Conservation (phyloP, 2,888 invertebrate genomes). For the Melipona beecheii region DNA sequence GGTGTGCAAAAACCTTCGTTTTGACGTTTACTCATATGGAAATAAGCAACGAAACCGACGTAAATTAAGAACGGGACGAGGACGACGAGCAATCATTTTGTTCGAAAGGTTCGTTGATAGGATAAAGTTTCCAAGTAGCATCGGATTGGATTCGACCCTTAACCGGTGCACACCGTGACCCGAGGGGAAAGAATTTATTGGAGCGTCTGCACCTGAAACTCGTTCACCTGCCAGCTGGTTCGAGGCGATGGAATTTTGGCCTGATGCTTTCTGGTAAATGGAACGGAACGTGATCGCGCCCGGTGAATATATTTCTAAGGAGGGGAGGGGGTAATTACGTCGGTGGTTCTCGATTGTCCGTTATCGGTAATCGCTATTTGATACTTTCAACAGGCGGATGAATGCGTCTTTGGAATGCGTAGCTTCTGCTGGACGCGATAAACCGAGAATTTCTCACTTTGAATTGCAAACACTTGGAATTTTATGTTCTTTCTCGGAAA, state of each 20-base stretch:
- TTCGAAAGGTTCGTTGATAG: not conserved
- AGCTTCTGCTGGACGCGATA: not conserved
- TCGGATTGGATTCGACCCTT: constrained; percentile 34
- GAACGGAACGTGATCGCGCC: constrained; percentile 30
- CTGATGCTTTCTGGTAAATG: constrained; percentile 32
- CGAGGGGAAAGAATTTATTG: constrained; percentile 54
- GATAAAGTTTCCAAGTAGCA: not conserved
- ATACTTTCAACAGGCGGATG: not conserved
- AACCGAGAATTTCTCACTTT: not conserved
- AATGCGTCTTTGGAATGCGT: not conserved
- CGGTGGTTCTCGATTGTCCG: constrained; percentile 14
- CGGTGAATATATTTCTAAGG: not conserved
- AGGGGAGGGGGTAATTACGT: constrained; percentile 23
- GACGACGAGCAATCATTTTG: not conserved
- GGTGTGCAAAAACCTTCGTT: not conserved
- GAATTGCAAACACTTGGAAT: not conserved
- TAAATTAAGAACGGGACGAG: not conserved
- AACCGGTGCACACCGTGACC: constrained; percentile 38
- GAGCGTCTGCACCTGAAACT: constrained; percentile 54
- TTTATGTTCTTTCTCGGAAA: no score
- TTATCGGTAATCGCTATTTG: not conserved
- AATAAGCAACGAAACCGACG: not conserved
- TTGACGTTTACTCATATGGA: not conserved
- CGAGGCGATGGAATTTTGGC: constrained; percentile 52
- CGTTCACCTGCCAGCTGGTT: constrained; percentile 66